Conservation (phyloP, 2,888 invertebrate genomes). For the Scelioninae gen. 2 region DNA sequence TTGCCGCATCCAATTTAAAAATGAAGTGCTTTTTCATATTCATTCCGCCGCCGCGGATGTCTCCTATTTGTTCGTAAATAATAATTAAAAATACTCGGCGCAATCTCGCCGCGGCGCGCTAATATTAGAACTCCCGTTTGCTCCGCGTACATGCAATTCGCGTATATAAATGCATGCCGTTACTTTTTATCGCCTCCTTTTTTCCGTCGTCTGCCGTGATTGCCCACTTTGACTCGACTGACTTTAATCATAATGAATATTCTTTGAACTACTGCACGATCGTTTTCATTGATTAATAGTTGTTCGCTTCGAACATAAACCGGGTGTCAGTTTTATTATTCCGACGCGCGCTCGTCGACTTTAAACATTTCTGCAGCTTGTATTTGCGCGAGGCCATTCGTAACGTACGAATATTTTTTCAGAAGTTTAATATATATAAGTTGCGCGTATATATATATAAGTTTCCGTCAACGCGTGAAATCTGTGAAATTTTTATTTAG, state of each 20-base stretch:
- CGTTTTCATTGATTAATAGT: conserved; percentile 25
- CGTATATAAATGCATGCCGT: conserved; percentile 35
- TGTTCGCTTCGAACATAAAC: conserved; percentile 4
- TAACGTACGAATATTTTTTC: too few relatives aligned
- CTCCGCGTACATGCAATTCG: conserved; percentile 38
- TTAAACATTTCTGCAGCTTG: background rate
- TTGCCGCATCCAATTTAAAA: conserved; percentile 71
- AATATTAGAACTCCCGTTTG: conserved; percentile 63
- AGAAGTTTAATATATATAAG: too few relatives aligned
- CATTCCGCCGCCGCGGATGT: conserved; percentile 61
- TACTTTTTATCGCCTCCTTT: conserved; percentile 36
- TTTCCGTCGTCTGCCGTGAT: conserved; percentile 29
- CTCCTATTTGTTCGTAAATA: conserved; percentile 70
- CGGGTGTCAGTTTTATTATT: conserved; percentile 7
- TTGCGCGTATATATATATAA: conserved; percentile 13
- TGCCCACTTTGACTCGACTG: conserved; percentile 38
- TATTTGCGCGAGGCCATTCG: too few relatives aligned
- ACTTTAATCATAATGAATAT: conserved; percentile 45
- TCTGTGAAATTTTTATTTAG: conserved; percentile 7
- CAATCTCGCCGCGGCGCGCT: conserved; percentile 62
- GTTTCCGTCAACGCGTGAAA: conserved; percentile 14
- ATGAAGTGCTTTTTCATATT: conserved; percentile 73
- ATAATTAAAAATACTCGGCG: conserved; percentile 72
- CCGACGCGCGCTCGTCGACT: background rate
- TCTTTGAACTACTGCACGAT: conserved; percentile 17